These are phyloP conservation scores for Orchestia grillus DNA, from an alignment of 1,140 invertebrate genomes.

Conservation along the genomic window DNA sequence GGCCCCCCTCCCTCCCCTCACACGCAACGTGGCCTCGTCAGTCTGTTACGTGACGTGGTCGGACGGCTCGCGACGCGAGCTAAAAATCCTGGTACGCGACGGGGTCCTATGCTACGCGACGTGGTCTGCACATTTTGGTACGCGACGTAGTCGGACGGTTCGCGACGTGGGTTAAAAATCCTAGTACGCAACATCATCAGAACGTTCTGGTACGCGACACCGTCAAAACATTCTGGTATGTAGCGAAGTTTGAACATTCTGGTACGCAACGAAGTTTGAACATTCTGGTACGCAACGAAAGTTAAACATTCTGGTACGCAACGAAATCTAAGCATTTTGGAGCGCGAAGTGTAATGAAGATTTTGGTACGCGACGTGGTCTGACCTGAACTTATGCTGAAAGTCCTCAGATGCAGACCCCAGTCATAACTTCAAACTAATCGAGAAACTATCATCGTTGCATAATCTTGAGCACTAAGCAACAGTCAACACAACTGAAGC, in stretches of 20 bases:
- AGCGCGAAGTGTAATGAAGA: too few relatives aligned
- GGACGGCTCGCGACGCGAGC: too few relatives aligned
- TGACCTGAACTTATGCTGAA: neutral
- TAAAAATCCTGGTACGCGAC: too few relatives aligned
- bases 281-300: neutral
- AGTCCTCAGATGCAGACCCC: neutral
- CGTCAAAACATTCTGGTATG: neutral
- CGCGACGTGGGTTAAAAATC: too few relatives aligned
- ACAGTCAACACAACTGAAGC: too few relatives aligned
- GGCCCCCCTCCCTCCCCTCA: too few relatives aligned
- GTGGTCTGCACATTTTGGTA: too few relatives aligned
- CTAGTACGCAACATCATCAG: neutral
- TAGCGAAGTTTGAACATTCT: neutral
- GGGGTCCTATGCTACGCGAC: too few relatives aligned
- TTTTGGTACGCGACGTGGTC: neutral
- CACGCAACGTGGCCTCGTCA: conserved; percentile 1
- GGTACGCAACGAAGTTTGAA: neutral
- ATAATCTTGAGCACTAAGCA: too few relatives aligned
- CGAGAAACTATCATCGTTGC: too few relatives aligned
- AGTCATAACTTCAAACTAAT: too few relatives aligned
- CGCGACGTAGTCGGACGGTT: too few relatives aligned
- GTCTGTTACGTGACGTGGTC: neutral
- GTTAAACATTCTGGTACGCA: neutral
- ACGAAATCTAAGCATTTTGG: neutral
- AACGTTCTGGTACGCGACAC: neutral